Base-by-base conservation (phyloP, 2,888 invertebrate species). In the Thymelicus acteon region DNA sequence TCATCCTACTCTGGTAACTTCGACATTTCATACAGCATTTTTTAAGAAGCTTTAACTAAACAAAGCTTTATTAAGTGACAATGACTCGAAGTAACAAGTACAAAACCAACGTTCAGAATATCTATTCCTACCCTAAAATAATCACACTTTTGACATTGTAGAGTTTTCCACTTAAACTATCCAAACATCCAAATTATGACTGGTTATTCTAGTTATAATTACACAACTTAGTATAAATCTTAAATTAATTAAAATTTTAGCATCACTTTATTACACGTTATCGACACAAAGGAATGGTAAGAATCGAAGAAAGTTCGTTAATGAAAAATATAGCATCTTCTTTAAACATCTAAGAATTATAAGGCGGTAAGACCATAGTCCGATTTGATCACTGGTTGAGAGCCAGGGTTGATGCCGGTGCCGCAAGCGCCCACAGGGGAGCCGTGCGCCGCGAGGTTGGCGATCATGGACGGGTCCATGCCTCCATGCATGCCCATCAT, bases 311-410 rank as follows among this genome's bases (percentile, higher is more conserved):
- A 76, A 81, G 86, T 91, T 85, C 84, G 76, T 85, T 89, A 88
- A 85, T 87, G 87, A 92, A 93, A 73, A 91, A 91, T 91, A 92
- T 89, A 89, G 83, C 81, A 84, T 88, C 79, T 86, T 86, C 83
- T 90, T 87, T 90, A 91, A 83, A 90, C 82, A 81, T 87, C 85
- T 89, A 88, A 85, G 81, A 90, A 93, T 93, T 93, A 93, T 93
- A 93, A 93, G 92, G 97, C 96, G 86, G 97, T 98, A 82, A 98
- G 95, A 88, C 97, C 98, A 86, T 98, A 98, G 92, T 98, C 97
- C 79, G 97, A 97, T 92, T 97, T 97, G 82, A 97, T 97, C 82
- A 96, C 94, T 75, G 95, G 93, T 77, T 95, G 94, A 77, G 83
- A 90, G 62, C 81, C 79, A 57, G 92, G 84, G 72, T 81, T 85